Percentiles rank a stretch among this genome's conserved stretches.
Conservation (phyloP, 2,888 invertebrate genomes). For the Mythimna vitellina region DNA sequence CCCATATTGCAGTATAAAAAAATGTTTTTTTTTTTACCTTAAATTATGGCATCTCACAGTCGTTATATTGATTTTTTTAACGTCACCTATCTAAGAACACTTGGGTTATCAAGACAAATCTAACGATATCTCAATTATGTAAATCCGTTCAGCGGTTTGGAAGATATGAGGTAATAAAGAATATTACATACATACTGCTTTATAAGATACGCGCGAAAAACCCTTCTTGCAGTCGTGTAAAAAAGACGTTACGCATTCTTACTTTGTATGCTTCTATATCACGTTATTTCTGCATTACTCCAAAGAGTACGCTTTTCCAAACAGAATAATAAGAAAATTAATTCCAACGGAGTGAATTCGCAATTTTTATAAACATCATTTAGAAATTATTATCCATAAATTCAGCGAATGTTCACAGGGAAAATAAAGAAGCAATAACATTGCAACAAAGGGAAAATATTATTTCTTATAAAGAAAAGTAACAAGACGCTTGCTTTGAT, state of each 20-base stretch:
- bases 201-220: no score
- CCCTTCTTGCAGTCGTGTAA: no score
- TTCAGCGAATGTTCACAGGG: background rate
- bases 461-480: constrained; percentile 7
- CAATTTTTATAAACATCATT: constrained; percentile 1
- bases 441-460: constrained; percentile 20
- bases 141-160: no score
- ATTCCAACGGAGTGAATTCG: constrained; percentile 6
- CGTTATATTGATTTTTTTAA: no score
- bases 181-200: no score
- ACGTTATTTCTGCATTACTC: constrained; percentile 5
- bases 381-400: background rate
- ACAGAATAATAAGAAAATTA: constrained; percentile 13
- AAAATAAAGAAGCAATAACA: constrained; percentile 1
- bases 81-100: no score
- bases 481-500: constrained; percentile 22
- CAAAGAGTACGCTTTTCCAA: background rate
- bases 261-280: background rate
- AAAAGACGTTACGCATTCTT: background rate
- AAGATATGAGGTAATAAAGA: no score
- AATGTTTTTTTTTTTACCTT: no score
- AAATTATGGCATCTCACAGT: no score
- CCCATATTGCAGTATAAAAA: no score
- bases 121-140: no score
- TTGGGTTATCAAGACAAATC: no score